These are phyloP conservation scores for Perizoma flavofasciatum DNA, from an alignment of 2,888 invertebrate species.

Conservation along the genomic window DNA sequence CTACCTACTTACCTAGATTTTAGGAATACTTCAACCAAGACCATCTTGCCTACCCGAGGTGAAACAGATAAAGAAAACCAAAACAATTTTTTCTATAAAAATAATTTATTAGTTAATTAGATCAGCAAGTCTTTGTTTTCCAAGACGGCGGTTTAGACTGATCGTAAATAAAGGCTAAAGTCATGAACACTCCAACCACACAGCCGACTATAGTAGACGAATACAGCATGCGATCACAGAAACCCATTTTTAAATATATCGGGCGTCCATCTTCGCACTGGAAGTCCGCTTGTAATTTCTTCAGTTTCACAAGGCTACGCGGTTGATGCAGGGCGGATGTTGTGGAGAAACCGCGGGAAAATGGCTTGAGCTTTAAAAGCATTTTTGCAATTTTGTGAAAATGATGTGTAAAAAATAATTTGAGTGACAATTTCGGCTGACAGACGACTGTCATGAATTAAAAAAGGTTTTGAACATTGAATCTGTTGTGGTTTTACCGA, in stretches of 20 bases:
- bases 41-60: not conserved
- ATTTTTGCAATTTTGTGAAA: conserved; percentile 6
- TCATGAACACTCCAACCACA: conserved; percentile 34
- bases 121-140: conserved; percentile 38
- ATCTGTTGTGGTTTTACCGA: no score
- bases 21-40: no score
- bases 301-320: conserved; percentile 33
- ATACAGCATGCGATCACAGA: conserved; percentile 49
- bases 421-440: not conserved
- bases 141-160: conserved; percentile 53
- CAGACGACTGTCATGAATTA: no score
- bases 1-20: no score
- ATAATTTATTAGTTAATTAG: not conserved
- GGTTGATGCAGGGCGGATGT: conserved; percentile 7
- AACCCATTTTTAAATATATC: conserved; percentile 46
- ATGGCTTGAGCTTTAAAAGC: conserved; percentile 4
- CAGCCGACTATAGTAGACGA: conserved; percentile 38
- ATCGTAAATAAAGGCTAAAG: conserved; percentile 42
- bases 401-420: conserved; percentile 1
- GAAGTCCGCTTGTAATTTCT: conserved; percentile 49
- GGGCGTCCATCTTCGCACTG: conserved; percentile 54
- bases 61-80: conserved; percentile 1
- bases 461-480: no score
- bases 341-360: conserved; percentile 14
- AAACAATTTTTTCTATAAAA: not conserved